phyloP scores from a whole-genome alignment of 2,113 vertebrate species.

The Mirounga angustirostris region DNA sequence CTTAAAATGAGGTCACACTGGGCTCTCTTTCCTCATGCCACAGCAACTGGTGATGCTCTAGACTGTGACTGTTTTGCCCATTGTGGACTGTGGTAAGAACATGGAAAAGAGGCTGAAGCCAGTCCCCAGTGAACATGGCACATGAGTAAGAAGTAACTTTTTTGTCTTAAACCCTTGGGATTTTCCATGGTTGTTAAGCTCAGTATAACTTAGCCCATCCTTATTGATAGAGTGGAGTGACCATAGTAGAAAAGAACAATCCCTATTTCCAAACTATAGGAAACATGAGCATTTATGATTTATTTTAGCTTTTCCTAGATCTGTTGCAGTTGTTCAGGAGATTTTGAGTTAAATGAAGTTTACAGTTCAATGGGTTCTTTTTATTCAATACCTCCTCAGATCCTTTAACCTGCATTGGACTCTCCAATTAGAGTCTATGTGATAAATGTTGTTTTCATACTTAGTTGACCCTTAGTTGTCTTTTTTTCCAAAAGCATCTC shows the following conservation, averaged over 20 bases:
- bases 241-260: background rate
- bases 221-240: background rate
- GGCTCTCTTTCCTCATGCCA: background rate
- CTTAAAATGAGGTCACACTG: background rate
- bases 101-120: background rate
- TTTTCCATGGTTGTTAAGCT: background rate
- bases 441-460: background rate
- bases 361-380: background rate
- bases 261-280: background rate
- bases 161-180: background rate
- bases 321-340: background rate
- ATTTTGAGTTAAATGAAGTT: background rate
- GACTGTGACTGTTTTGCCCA: background rate
- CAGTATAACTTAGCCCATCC: background rate
- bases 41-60: background rate
- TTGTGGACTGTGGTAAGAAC: background rate
- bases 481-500: background rate
- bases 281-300: background rate
- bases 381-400: background rate
- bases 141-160: background rate
- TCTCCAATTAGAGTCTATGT: background rate
- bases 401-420: background rate
- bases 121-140: fast-evolving
- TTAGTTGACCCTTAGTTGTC: background rate
- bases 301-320: background rate